Evolutionary conservation across 2,797 vertebrate species (phyloP).

Genomic region (Coluber constrictor): DNA sequence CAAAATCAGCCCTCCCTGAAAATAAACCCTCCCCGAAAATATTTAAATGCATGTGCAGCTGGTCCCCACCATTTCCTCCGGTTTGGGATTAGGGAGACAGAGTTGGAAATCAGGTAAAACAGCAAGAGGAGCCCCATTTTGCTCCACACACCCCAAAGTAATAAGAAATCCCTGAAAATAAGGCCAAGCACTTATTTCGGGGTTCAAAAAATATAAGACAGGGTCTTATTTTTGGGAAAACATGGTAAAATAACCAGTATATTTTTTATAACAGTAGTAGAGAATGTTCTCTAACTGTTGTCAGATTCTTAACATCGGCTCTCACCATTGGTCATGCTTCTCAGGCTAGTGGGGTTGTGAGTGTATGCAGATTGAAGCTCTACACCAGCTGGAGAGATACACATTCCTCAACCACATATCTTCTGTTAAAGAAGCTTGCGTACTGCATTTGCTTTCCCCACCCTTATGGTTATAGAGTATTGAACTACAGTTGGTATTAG

Average conservation of each 20-base stretch:
- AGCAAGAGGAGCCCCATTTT: too few species aligned
- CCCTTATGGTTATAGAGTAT: neutral
- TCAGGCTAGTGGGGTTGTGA: neutral
- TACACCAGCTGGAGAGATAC: neutral
- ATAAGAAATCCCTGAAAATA: too few species aligned
- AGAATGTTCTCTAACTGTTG: neutral
- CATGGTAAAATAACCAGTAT: neutral
- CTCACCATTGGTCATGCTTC: neutral
- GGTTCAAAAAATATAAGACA: too few species aligned
- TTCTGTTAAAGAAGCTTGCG: neutral
- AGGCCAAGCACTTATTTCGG: too few species aligned
- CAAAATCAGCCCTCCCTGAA: too few species aligned
- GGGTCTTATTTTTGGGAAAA: too few species aligned
- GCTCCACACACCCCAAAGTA: too few species aligned
- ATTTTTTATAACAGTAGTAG: neutral
- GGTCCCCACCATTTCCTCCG: too few species aligned
- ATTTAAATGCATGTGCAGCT: fast-evolving
- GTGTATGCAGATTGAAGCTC: neutral
- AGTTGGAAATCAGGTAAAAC: too few species aligned
- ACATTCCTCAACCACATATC: neutral
- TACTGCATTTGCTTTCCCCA: neutral
- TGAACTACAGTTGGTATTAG: neutral
- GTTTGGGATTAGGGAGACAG: too few species aligned
- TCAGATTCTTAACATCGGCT: neutral
- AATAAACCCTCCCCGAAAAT: too few species aligned